Percentiles rank a stretch among this genome's conserved stretches.
These are phyloP conservation scores for Ametastegia equiseti DNA, from an alignment of 2,888 invertebrate genomes.

Conservation along the genomic window DNA sequence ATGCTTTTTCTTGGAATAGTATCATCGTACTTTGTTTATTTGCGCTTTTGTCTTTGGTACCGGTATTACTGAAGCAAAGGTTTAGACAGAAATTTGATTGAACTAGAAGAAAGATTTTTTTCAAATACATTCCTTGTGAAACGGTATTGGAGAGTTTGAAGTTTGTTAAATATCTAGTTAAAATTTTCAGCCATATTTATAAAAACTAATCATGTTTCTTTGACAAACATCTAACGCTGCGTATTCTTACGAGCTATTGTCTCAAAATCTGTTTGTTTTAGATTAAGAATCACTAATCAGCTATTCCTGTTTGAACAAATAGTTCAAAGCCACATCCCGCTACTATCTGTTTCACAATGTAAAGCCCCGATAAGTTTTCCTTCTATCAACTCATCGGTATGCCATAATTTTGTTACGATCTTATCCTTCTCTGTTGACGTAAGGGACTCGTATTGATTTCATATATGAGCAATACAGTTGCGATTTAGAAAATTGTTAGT, in stretches of 20 bases:
- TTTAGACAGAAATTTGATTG: slow-evolving; percentile 88
- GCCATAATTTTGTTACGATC: background rate
- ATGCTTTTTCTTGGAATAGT: slow-evolving; percentile 94
- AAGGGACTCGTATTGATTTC: background rate
- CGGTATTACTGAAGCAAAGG: slow-evolving; percentile 90
- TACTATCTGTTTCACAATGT: background rate
- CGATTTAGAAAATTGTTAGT: slow-evolving; percentile 6
- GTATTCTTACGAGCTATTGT: background rate
- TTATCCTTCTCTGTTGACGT: background rate
- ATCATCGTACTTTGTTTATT: slow-evolving; percentile 86
- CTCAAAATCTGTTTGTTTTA: background rate
- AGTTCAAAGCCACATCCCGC: background rate
- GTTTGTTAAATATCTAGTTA: background rate
- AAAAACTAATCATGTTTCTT: background rate
- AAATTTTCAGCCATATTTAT: background rate
- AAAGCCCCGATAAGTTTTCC: background rate
- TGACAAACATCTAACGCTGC: background rate
- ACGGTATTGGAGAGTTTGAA: background rate
- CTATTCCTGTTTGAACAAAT: background rate
- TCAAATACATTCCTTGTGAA: slow-evolving; percentile 29
- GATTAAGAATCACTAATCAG: background rate
- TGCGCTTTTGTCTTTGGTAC: slow-evolving; percentile 90
- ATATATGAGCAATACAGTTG: background rate
- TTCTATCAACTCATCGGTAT: background rate
- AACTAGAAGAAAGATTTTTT: slow-evolving; percentile 58